A percentile compares a stretch with the other conserved stretches of the same genome.
These are phyloP conservation scores for Salvelinus sp. DNA, from an alignment of 2,113 vertebrate genomes.

Conservation along the genomic window DNA sequence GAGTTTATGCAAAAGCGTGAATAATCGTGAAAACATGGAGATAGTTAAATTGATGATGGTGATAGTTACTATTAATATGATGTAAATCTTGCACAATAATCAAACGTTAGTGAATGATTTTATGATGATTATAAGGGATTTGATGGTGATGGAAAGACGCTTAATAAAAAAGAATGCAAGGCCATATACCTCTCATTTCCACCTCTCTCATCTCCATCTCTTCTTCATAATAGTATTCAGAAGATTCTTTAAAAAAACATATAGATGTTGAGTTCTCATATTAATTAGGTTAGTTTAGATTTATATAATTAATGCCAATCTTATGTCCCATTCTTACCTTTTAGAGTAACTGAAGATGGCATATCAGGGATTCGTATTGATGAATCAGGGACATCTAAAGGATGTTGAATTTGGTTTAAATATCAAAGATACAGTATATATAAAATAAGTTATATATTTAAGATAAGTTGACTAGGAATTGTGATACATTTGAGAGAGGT, in stretches of 20 bases:
- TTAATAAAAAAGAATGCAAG: slow-evolving; percentile 4
- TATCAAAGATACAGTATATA: background rate
- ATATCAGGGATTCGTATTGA: slow-evolving; percentile 83
- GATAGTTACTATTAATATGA: slow-evolving; percentile 10
- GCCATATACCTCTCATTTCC: slow-evolving; percentile 57
- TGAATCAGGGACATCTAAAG: slow-evolving; percentile 90
- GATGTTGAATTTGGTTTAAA: slow-evolving; percentile 38
- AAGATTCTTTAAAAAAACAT: slow-evolving; percentile 56
- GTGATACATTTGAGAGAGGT: slow-evolving; percentile 3
- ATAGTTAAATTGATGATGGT: background rate
- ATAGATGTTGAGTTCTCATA: slow-evolving; percentile 4
- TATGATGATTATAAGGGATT: slow-evolving; percentile 12
- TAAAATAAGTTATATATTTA: background rate
- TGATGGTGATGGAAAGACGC: slow-evolving; percentile 13
- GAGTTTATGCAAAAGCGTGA: background rate
- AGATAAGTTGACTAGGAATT: background rate
- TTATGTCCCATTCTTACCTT: slow-evolving; percentile 73
- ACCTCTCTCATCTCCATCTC: slow-evolving; percentile 16
- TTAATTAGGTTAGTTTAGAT: background rate
- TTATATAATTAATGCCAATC: background rate
- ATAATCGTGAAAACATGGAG: background rate
- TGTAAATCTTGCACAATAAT: background rate
- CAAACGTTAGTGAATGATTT: slow-evolving; percentile 12
- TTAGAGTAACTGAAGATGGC: slow-evolving; percentile 74
- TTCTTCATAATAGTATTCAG: slow-evolving; percentile 53